Evolutionary conservation across 2,113 vertebrate species (phyloP), one percentile per base, ranked within the genome.

Genomic region (Etia nguti): DNA sequence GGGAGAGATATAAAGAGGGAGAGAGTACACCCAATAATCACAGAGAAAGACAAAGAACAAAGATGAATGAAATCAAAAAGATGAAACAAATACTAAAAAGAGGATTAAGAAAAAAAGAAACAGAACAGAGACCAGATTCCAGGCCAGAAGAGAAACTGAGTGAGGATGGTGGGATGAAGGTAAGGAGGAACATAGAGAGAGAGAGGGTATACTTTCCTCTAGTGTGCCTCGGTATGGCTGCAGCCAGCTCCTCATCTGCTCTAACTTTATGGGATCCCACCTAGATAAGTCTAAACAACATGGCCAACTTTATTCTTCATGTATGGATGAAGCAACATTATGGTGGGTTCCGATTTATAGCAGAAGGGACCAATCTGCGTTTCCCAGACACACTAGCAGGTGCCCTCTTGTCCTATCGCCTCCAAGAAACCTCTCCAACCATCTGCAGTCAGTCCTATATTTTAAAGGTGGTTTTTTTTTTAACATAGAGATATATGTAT

Each of bases 401-500:
- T 41, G 38, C 65, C 84, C 10, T 38, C 68, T 55, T 22, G 60
- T 55, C 36, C 86, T 38, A n/a, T 43, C n/a, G 7, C 88, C 81
- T 83, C 46, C 82, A 38, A 24, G 46, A 77, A 75, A 83, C 91
- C 92, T 93, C 88, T 91, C 92, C 92, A 85, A 81, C 93, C 94
- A 95, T 96, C 95, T 94, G 92, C 95, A 95, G 86, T 93, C 95
- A 96, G 93, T 95, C 94, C 90, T 91, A 84, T 93, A 94, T 96
- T 96, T 96, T 96, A 95, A 95, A 91, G 94, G 93, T 96, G 93
- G 82, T 95, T 96, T 96, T 95, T 96, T 95, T 93, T 95, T 90
- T 89, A 95, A 95, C 88, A 96, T 92, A 96, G 94, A 96, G 92
- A 95, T 95, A 96, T 96, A 96, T 96, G 95, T 97, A 96, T 96